Conservation (phyloP, 2,113 vertebrate species). For the Pteropus alecto region DNA sequence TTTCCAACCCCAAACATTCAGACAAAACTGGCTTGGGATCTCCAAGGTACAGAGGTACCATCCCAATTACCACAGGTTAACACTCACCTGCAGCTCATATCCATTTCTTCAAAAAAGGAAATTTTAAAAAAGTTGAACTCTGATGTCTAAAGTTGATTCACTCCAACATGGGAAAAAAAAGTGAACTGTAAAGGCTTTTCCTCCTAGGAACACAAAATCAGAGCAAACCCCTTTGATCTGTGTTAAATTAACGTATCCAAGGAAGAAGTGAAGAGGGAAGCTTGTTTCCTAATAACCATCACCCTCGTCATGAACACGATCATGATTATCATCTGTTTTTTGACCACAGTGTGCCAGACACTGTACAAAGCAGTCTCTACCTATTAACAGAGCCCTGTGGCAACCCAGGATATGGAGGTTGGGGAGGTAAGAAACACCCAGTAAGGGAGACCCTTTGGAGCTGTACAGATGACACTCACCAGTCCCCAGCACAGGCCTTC, state of each 20-base stretch:
- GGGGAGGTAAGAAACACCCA: not conserved
- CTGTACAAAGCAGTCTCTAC: not conserved
- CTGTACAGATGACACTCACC: too few species aligned
- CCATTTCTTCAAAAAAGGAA: not conserved
- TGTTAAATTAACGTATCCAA: not conserved
- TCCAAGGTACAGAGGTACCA: not conserved
- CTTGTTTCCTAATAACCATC: not conserved
- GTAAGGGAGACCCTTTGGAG: not conserved
- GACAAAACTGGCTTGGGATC: not conserved
- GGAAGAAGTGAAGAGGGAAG: not conserved
- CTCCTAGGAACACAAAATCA: not conserved
- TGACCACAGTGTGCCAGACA: not conserved
- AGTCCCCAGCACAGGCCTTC: not conserved
- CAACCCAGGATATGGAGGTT: accelerated
- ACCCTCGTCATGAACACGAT: not conserved
- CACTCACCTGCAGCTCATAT: not conserved
- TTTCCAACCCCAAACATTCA: not conserved
- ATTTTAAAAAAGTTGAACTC: conserved; percentile 27
- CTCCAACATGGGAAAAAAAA: not conserved
- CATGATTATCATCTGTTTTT: not conserved
- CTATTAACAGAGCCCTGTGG: not conserved
- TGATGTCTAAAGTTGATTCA: not conserved
- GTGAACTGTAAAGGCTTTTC: not conserved
- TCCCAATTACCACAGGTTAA: not conserved
- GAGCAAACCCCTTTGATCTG: not conserved